phyloP scores from a whole-genome alignment of 2,888 invertebrate species.

The Tortricodes alternella region DNA sequence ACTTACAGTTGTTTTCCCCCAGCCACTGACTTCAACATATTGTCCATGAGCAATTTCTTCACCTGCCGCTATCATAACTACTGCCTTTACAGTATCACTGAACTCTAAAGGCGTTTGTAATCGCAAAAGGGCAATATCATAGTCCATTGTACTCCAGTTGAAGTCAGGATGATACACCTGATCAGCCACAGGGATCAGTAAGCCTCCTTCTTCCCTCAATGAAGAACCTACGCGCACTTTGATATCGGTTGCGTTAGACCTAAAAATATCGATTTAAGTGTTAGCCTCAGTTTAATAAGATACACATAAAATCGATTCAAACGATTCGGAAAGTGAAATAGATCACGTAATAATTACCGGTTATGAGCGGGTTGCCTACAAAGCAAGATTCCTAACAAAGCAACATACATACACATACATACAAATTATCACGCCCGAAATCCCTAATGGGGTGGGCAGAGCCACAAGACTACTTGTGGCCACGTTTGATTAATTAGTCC shows the following conservation, averaged over 20 bases:
- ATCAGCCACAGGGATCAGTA: conserved; percentile 70
- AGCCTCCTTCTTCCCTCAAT: conserved; percentile 70
- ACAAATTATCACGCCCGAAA: too few relatives aligned
- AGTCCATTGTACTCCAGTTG: conserved; percentile 75
- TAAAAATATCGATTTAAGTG: conserved; percentile 41
- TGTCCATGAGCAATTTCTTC: conserved; percentile 64
- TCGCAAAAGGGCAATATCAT: conserved; percentile 82
- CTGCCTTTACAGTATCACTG: conserved; percentile 62
- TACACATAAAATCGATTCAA: too few relatives aligned
- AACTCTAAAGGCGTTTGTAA: conserved; percentile 74
- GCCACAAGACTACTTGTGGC: too few relatives aligned
- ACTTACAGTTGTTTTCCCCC: conserved; percentile 65
- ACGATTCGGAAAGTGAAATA: neutral
- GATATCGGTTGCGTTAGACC: conserved; percentile 47
- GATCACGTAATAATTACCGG: too few relatives aligned
- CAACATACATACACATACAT: too few relatives aligned
- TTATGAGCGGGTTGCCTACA: too few relatives aligned
- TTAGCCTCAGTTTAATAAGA: too few relatives aligned
- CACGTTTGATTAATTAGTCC: too few relatives aligned
- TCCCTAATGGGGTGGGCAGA: too few relatives aligned
- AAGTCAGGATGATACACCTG: conserved; percentile 79
- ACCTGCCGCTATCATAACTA: conserved; percentile 61
- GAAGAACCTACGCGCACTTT: conserved; percentile 82
- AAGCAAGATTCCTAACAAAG: too few relatives aligned
- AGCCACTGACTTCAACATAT: conserved; percentile 65